A percentile compares a stretch with the other conserved stretches of the same genome.
phyloP scores from a whole-genome alignment of 2,888 invertebrate species.

The Pseudococcus viburni region DNA sequence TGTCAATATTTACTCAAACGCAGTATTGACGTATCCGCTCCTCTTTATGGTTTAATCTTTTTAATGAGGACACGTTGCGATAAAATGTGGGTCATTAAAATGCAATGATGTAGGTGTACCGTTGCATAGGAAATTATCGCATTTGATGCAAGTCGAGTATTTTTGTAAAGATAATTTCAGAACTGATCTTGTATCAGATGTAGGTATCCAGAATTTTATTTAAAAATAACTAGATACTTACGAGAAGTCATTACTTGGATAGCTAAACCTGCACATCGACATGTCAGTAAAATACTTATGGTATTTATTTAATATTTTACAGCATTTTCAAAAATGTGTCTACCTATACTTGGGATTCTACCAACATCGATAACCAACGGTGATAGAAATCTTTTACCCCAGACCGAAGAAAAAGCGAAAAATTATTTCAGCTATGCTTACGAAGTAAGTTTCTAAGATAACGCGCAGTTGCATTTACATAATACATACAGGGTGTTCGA shows the following conservation, averaged over 20 bases:
- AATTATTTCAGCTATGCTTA: constrained; percentile 58
- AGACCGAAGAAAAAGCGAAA: not conserved
- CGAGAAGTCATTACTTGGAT: too few relatives aligned
- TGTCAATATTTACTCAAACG: constrained; percentile 19
- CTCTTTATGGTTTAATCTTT: not conserved
- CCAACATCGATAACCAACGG: not conserved
- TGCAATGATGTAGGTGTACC: not conserved
- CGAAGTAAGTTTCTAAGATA: constrained; percentile 25
- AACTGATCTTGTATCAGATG: too few relatives aligned
- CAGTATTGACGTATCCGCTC: not conserved
- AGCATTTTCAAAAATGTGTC: constrained; percentile 58
- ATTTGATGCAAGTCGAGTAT: too few relatives aligned
- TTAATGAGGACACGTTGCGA: not conserved
- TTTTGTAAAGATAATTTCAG: too few relatives aligned
- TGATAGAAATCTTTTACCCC: not conserved
- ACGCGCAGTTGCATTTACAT: not conserved
- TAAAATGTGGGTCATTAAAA: constrained; percentile 3
- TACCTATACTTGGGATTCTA: constrained; percentile 29
- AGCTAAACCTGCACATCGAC: too few relatives aligned
- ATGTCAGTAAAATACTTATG: too few relatives aligned
- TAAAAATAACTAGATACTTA: too few relatives aligned
- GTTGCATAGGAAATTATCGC: too few relatives aligned
- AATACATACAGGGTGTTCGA: too few relatives aligned
- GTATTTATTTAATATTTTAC: constrained; percentile 38
- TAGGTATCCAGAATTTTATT: too few relatives aligned